Evolutionary conservation across 2,888 invertebrate genomes (phyloP).

Genomic region (Lomographa bimaculata): DNA sequence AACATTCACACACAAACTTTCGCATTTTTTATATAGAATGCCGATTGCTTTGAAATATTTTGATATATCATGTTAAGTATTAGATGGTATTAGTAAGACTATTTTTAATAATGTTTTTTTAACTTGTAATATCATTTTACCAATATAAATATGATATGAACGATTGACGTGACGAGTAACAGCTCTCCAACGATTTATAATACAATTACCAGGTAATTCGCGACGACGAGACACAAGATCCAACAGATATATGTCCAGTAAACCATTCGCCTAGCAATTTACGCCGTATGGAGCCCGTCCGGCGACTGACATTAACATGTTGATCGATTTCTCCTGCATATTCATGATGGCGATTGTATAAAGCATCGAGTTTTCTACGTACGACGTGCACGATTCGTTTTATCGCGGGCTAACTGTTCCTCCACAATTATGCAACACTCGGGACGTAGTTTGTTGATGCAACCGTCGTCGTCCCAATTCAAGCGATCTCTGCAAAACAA

Average conservation of each 20-base stretch:
- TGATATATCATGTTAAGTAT: no score
- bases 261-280: conserved; percentile 34
- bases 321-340: conserved; percentile 56
- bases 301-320: conserved; percentile 50
- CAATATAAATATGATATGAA: no score
- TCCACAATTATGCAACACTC: conserved; percentile 40
- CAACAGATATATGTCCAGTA: conserved; percentile 4
- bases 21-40: no score
- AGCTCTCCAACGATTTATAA: no score
- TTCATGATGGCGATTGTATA: conserved; percentile 42
- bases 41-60: no score
- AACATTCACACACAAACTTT: no score
- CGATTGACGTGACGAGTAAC: no score
- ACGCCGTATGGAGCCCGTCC: conserved; percentile 37
- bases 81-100: no score
- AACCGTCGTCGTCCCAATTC: conserved; percentile 36
- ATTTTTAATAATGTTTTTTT: no score
- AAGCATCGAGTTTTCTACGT: conserved; percentile 31
- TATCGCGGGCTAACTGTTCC: conserved; percentile 37
- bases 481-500: conserved; percentile 39
- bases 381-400: conserved; percentile 35
- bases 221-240: conserved; percentile 2
- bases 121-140: no score
- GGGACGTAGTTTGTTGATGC: conserved; percentile 19
- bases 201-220: conserved; percentile 5